phyloP scores from a whole-genome alignment of 2,888 invertebrate genomes.

The Iselma pallidipennis region DNA sequence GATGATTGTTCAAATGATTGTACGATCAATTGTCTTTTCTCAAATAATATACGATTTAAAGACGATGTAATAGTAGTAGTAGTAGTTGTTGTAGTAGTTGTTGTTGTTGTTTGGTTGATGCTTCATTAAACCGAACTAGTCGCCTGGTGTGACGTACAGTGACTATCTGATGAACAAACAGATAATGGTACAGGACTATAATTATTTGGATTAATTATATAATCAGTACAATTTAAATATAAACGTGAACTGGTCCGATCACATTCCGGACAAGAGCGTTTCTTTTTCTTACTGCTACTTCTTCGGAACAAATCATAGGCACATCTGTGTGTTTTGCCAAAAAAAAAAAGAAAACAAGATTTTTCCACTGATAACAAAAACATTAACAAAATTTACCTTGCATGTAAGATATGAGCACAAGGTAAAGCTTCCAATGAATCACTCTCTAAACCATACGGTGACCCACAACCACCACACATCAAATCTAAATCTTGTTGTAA shows the following conservation, averaged over 20 bases:
- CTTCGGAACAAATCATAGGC: constrained; percentile 69
- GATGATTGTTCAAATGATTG: constrained; percentile 8
- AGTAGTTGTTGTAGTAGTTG: background rate
- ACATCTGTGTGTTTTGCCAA: constrained; percentile 57
- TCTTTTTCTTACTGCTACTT: constrained; percentile 64
- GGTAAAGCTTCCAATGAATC: constrained; percentile 79
- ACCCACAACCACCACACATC: constrained; percentile 80
- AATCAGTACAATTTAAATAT: constrained; percentile 59
- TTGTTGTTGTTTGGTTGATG: constrained; percentile 5
- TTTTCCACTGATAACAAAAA: background rate
- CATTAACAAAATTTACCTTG: constrained; percentile 64
- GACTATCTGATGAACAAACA: constrained; percentile 54
- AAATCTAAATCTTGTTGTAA: constrained; percentile 73
- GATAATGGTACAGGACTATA: constrained; percentile 59
- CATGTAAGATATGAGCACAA: constrained; percentile 86
- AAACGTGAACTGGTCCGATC: constrained; percentile 69
- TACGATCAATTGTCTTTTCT: background rate
- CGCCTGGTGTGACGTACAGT: constrained; percentile 58
- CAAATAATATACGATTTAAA: background rate
- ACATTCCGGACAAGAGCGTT: constrained; percentile 72
- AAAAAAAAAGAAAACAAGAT: constrained; percentile 11
- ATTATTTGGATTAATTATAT: constrained; percentile 22
- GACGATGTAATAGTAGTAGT: background rate
- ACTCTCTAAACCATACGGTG: constrained; percentile 73
- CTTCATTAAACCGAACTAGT: constrained; percentile 59